Evolutionary conservation across 2,888 invertebrate genomes (phyloP).

Genomic region (Apodemia duryi): DNA sequence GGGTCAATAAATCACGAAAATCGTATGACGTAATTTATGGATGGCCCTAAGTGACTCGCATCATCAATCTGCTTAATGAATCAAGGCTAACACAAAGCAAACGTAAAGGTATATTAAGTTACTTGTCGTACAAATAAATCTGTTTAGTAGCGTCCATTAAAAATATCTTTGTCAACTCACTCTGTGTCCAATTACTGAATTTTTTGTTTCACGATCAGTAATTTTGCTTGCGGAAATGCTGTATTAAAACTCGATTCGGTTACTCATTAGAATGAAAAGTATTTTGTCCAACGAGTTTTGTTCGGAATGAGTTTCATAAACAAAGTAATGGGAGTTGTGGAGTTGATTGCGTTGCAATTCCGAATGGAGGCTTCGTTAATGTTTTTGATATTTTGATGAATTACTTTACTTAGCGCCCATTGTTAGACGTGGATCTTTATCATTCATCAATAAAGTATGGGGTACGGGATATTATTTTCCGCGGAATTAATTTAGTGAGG

Average conservation of each 20-base stretch:
- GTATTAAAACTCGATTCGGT: conserved; percentile 12
- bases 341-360: conserved; percentile 4
- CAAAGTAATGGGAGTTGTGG: conserved; percentile 9
- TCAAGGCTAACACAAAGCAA: no score
- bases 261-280: conserved; percentile 13
- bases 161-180: conserved; percentile 10
- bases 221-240: conserved; percentile 11
- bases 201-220: conserved; percentile 10
- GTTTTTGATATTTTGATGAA: conserved; percentile 11
- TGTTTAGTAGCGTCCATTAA: conserved; percentile 3
- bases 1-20: no score
- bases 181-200: conserved; percentile 8
- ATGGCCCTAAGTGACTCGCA: no score
- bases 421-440: no score
- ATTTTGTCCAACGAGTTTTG: conserved; percentile 14
- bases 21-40: no score
- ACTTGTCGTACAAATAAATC: background rate
- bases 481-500: no score
- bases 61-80: no score
- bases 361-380: conserved; percentile 10
- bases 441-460: no score
- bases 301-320: conserved; percentile 11
- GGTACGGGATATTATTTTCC: no score
- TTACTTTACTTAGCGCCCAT: background rate
- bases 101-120: no score